Conservation (phyloP, 2,113 vertebrate genomes). For the Rutilus rutilus region DNA sequence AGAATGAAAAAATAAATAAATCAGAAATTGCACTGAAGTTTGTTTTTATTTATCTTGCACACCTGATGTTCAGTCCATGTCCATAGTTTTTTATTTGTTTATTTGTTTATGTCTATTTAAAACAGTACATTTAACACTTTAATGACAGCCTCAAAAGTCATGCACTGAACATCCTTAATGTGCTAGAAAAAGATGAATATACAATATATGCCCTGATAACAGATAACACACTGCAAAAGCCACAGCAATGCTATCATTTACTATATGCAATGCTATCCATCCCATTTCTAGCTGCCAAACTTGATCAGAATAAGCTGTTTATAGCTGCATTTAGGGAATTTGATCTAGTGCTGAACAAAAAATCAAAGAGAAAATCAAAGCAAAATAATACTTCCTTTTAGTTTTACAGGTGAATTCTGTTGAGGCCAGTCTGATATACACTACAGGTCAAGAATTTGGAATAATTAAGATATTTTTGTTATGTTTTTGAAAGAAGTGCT, state of each 20-base stretch:
- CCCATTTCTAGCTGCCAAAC: constrained; percentile 37
- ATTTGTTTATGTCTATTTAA: neutral
- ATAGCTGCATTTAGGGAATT: neutral
- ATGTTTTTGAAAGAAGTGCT: neutral
- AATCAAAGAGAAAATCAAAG: neutral
- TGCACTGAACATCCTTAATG: neutral
- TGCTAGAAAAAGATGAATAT: neutral
- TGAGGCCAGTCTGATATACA: neutral
- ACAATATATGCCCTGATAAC: constrained; percentile 16
- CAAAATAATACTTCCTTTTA: neutral
- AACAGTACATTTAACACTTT: neutral
- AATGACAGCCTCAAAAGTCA: neutral
- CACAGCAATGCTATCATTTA: neutral
- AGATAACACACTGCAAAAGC: constrained; percentile 24
- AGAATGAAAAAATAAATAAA: neutral
- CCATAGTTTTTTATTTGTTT: no score
- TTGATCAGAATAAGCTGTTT: constrained; percentile 25
- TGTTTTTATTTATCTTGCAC: constrained; percentile 8
- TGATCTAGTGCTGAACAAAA: neutral
- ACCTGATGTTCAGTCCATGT: neutral
- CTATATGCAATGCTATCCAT: constrained; percentile 25
- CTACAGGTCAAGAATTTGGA: neutral
- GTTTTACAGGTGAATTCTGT: neutral
- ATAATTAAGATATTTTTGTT: neutral
- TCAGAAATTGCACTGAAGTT: neutral